These are phyloP conservation scores for Stomatorhinus walkeri DNA, from an alignment of 2,797 vertebrate species.

Conservation along the genomic window DNA sequence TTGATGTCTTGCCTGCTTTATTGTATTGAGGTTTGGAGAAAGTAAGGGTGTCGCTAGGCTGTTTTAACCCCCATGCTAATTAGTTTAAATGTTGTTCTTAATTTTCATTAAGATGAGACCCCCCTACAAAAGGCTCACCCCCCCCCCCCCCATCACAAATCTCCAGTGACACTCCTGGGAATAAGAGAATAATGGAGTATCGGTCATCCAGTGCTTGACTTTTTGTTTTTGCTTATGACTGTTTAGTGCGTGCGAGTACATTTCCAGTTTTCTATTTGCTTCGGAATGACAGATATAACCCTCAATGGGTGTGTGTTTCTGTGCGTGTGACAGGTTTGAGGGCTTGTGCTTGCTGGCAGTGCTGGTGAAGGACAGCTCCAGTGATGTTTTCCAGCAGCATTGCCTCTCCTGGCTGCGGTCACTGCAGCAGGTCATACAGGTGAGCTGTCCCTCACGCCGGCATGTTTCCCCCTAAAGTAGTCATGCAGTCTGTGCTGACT, in stretches of 20 bases:
- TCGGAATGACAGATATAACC: not conserved
- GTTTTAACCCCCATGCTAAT: not conserved
- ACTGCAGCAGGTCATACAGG: slow-evolving; percentile 82
- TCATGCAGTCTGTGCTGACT: not conserved
- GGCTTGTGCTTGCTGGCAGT: slow-evolving; percentile 78
- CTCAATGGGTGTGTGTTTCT: not conserved
- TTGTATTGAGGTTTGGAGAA: not conserved
- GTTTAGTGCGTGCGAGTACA: not conserved
- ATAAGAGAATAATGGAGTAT: not conserved
- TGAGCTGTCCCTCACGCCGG: slow-evolving; percentile 39
- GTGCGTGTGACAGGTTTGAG: slow-evolving; percentile 62
- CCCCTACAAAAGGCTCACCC: not conserved
- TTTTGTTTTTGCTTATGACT: not conserved
- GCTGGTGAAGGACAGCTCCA: slow-evolving; percentile 78
- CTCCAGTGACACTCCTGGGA: not conserved
- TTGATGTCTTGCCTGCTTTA: not conserved
- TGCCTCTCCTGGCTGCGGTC: slow-evolving; percentile 80
- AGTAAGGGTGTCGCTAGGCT: not conserved
- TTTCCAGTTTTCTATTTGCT: not conserved
- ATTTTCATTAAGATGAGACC: not conserved
- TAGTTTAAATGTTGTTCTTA: not conserved
- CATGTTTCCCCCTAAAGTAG: not conserved
- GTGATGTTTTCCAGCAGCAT: slow-evolving; percentile 77
- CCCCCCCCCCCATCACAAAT: not conserved
- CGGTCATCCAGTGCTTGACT: not conserved